These are phyloP conservation scores for Dysidea cf. avara DNA, from an alignment of 37 sponge, comb jelly and placozoan species.

Conservation along the genomic window DNA sequence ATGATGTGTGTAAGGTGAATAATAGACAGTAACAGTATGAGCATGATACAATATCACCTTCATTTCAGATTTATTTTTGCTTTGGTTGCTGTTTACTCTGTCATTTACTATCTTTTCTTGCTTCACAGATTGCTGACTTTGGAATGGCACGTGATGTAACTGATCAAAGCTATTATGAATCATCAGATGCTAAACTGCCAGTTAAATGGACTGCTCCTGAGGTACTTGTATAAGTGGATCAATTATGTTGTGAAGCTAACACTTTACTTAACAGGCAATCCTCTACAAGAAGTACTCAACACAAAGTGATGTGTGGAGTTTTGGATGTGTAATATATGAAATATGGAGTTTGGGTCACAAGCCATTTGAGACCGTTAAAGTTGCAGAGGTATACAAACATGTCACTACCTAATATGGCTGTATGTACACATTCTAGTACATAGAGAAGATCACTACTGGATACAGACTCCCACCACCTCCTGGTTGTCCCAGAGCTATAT, in stretches of 20 bases:
- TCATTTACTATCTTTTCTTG: too few relatives aligned
- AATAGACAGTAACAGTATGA: too few relatives aligned
- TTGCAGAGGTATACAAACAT: slow-evolving; percentile 6
- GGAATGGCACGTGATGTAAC: slow-evolving; percentile 53
- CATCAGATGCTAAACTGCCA: slow-evolving; percentile 37
- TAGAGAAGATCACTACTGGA: slow-evolving; percentile 4
- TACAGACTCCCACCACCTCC: slow-evolving; percentile 32
- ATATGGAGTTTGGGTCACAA: slow-evolving; percentile 48
- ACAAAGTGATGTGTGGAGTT: slow-evolving; percentile 55
- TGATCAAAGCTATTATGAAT: slow-evolving; percentile 38
- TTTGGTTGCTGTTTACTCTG: too few relatives aligned
- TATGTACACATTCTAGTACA: not conserved
- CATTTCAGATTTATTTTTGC: too few relatives aligned
- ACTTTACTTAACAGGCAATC: slow-evolving; percentile 31
- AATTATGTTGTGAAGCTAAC: not conserved
- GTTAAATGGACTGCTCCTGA: slow-evolving; percentile 76
- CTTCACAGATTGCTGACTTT: slow-evolving; percentile 55
- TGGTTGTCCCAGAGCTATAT: slow-evolving; percentile 21
- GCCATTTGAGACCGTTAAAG: slow-evolving; percentile 7
- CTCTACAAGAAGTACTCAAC: slow-evolving; percentile 22
- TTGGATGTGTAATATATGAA: slow-evolving; percentile 40
- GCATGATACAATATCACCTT: too few relatives aligned
- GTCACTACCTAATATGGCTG: not conserved
- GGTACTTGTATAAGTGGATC: slow-evolving; percentile 4
- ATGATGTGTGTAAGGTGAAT: slow-evolving; percentile 57